These are phyloP conservation scores for Tachyglossus aculeatus DNA, from an alignment of 2,797 vertebrate genomes.

Conservation along the genomic window DNA sequence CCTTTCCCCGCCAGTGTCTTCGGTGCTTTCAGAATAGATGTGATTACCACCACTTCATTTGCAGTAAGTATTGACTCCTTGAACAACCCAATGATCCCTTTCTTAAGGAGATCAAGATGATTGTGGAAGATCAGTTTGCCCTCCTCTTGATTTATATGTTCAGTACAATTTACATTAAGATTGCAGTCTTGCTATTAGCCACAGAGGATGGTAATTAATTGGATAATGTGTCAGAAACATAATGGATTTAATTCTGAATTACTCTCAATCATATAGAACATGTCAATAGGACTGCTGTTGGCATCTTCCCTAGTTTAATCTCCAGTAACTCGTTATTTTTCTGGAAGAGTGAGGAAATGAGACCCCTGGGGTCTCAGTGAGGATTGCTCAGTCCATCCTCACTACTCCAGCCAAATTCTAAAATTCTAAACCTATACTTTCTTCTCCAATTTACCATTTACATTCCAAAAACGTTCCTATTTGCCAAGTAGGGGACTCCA, in stretches of 20 bases:
- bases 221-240: neutral
- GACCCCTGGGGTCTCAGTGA: too few species aligned
- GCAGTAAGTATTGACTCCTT: conserved; percentile 80
- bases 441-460: too few species aligned
- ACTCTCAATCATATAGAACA: too few species aligned
- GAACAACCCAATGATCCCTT: conserved; percentile 82
- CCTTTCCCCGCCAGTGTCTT: conserved; percentile 64
- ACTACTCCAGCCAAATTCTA: too few species aligned
- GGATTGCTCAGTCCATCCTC: too few species aligned
- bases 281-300: neutral
- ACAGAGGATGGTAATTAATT: too few species aligned
- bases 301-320: neutral
- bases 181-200: neutral
- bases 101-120: conserved; percentile 76
- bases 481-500: too few species aligned
- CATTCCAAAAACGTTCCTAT: too few species aligned
- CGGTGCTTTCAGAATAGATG: conserved; percentile 80
- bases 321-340: neutral
- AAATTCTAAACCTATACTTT: too few species aligned
- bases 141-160: conserved; percentile 63
- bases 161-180: neutral
- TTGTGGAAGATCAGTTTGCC: conserved; percentile 73
- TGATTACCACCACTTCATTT: conserved; percentile 79
- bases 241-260: neutral
- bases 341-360: too few species aligned